Base-by-base conservation (phyloP, 2,797 vertebrate species). In the Sparus aurata region DNA sequence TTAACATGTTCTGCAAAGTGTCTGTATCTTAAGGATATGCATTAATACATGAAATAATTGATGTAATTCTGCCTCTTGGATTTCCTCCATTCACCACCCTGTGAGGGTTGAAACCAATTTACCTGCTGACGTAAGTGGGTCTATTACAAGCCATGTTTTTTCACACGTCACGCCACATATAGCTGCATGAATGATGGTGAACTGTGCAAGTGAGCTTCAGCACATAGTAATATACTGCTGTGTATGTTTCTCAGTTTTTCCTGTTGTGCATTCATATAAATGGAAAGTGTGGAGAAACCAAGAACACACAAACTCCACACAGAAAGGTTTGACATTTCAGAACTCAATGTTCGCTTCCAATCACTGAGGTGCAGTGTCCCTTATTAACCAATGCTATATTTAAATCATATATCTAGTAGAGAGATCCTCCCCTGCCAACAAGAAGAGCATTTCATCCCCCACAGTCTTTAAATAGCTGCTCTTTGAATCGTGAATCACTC, bases 401-500 rank as follows among this genome's bases (percentile, higher is more conserved):
- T 79, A 75, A 71, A 45, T 45, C 7, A 27, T 75, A 53, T n/a
- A 65, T 75, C 25, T 61, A 47, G 41, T 67, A 23, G 49, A 82
- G 83, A 82, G 34, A 75, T 47, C 38, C 57, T 69, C 30, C 55
- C 71, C 45, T 54, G 57, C 66, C 49, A 50, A 62, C 23, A 68
- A 54, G 23, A 59, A 34, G 34, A 75, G 54, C 63, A 20, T 85
- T 50, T 81, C 77, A 12, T 85, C 91, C 90, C 66, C 89, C 85
- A 73, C 81, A 64, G 53, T 65, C 85, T 89, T 59, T 81, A 84
- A 91, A 91, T 92, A 90, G 82, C 41, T 5, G 22, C 71, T 54
- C 46, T 12, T 38, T 91, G 90, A 91, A 77, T 92, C 89, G 88
- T 22, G 43, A 8, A 59, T 84, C 67, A 61, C 79, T 90, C 72